Percentiles rank a stretch among this genome's conserved stretches.
These are phyloP conservation scores for Anorthoa munda DNA, from an alignment of 2,888 invertebrate species.

Conservation along the genomic window DNA sequence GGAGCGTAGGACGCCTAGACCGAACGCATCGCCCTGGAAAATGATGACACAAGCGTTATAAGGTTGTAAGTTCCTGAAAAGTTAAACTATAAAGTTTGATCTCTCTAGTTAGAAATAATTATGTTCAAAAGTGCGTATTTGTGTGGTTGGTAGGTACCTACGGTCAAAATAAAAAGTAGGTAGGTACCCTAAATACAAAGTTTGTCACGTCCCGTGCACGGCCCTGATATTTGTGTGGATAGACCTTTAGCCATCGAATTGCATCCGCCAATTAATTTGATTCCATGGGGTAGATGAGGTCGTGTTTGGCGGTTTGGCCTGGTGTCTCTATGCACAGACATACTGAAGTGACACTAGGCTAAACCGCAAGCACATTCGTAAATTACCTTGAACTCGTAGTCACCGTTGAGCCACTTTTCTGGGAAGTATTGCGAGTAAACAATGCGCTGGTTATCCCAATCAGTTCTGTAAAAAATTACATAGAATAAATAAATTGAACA, in stretches of 20 bases:
- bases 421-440: conserved; percentile 96
- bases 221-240: too few species aligned
- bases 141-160: too few species aligned
- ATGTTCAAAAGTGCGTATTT: too few species aligned
- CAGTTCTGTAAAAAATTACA: conserved; percentile 88
- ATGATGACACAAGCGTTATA: not conserved
- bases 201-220: too few species aligned
- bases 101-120: not conserved
- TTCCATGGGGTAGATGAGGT: not conserved
- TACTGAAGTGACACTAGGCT: too few species aligned
- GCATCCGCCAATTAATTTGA: conserved; percentile 17
- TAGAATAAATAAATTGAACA: not conserved
- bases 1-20: conserved; percentile 91
- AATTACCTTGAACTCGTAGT: conserved; percentile 86
- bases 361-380: not conserved
- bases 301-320: not conserved
- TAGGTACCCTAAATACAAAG: too few species aligned
- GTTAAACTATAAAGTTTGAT: not conserved
- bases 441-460: conserved; percentile 92
- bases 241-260: not conserved
- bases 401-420: conserved; percentile 94
- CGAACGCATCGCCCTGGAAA: conserved; percentile 91
- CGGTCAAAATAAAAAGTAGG: too few species aligned
- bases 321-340: not conserved
- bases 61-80: not conserved